Percentiles rank a stretch among this genome's conserved stretches.
These are phyloP conservation scores for Galago senegalensis DNA, from an alignment of 2,797 vertebrate species.

Conservation along the genomic window DNA sequence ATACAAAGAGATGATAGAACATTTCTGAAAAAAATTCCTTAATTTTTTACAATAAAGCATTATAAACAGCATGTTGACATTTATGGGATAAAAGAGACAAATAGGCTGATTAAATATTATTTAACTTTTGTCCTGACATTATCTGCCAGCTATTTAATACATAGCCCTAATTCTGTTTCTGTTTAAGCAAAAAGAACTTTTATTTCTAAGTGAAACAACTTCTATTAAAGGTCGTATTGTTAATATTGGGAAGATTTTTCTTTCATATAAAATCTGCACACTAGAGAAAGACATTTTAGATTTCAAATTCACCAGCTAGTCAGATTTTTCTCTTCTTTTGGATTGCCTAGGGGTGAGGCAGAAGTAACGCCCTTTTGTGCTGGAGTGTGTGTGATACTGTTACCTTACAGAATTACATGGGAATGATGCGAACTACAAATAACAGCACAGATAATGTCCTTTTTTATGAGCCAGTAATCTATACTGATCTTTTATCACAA, in stretches of 20 bases:
- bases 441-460: too few relatives aligned
- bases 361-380: too few relatives aligned
- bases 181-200: constrained; percentile 6
- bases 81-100: not conserved
- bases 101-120: not conserved
- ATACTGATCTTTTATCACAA: too few relatives aligned
- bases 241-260: not conserved
- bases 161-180: not conserved
- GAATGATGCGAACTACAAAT: too few relatives aligned
- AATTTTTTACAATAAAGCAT: constrained; percentile 27
- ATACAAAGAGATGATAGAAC: not conserved
- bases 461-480: too few relatives aligned
- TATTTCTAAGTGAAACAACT: constrained; percentile 39
- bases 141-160: not conserved
- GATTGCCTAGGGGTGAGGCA: not conserved
- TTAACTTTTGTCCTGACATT: constrained; percentile 28
- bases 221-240: not conserved
- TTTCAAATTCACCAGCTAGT: not conserved
- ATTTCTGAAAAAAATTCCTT: not conserved
- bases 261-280: not conserved
- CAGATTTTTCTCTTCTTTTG: not conserved
- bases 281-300: not conserved
- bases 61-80: not conserved
- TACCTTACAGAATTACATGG: too few relatives aligned
- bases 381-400: too few relatives aligned